Base-by-base conservation (phyloP, 2,797 vertebrate genomes). In the Dendrocincla fuliginosa region DNA sequence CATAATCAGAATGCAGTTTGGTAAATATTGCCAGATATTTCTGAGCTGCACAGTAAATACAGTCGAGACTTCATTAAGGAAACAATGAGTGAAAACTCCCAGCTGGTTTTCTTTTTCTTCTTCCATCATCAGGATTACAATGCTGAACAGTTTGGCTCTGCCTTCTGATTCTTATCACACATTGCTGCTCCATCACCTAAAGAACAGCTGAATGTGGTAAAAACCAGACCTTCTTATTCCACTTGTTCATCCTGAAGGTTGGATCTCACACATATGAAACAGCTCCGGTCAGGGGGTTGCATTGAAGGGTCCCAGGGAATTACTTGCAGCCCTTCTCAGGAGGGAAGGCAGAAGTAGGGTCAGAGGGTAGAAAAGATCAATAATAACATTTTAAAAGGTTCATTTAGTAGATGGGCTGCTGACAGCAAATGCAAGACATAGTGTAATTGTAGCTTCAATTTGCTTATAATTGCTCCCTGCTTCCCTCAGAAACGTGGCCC, bases 71-170 rank as follows among this genome's bases (percentile, higher is more conserved):
- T 97, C 91, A 97, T 96, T 97, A 96, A 96, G 94, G 94, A 85
- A 95, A 91, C 84, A 95, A 93, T 75, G 86, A 89, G 32, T 68
- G 82, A 85, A 89, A 86, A 95, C 89, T 78, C 74, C 88, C 84
- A 84, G 89, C 74, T 92, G 87, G 35, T 88, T 94, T 94, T 69
- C 89, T 91, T 92, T 96, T 95, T 94, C 84, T 97, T 93, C 70
- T 96, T 81, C 93, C 69, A 65, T 95, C 97, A 97, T 94, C 97
- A 94, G 95, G 95, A 96, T 97, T 93, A 95, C 86, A 95, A 61
- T 81, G 92, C 86, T 93, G 96, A 94, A 89, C 93, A 70, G 76
- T 92, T 91, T 91, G 95, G 93, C 93, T 97, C 79, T 95, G 81
- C 84, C 64, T 89, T 69, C 75, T 15, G 91, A 97, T 94, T 47